Conservation (phyloP, 2,797 vertebrate species). For the Argentina silus region DNA sequence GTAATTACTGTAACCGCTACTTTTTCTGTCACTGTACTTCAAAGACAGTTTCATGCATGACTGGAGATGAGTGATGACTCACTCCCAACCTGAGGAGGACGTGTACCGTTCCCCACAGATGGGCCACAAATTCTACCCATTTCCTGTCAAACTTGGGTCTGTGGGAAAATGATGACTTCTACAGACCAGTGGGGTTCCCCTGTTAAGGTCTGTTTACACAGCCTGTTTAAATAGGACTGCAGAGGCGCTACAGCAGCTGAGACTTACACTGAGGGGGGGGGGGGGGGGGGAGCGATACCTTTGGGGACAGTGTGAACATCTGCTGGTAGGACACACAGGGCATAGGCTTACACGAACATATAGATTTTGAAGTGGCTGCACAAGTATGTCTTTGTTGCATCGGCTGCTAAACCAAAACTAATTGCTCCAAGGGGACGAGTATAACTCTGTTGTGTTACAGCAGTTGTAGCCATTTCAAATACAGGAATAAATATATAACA, state of each 20-base stretch:
- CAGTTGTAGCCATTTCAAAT: not conserved
- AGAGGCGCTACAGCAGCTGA: not conserved
- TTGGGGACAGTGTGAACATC: not conserved
- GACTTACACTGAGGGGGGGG: not conserved
- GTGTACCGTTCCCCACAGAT: not conserved
- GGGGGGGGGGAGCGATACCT: not conserved
- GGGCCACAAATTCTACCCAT: not conserved
- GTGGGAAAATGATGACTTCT: not conserved
- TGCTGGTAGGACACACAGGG: not conserved
- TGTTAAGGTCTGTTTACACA: not conserved
- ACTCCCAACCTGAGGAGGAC: not conserved
- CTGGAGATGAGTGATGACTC: not conserved
- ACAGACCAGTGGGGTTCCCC: not conserved
- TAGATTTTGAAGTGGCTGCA: not conserved
- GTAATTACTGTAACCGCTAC: not conserved
- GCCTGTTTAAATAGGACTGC: not conserved
- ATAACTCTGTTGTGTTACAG: not conserved
- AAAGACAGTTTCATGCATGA: not conserved
- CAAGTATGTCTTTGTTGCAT: not conserved
- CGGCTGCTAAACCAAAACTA: not conserved
- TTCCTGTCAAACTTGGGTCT: not conserved
- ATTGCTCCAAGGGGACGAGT: not conserved
- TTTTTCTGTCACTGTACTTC: not conserved
- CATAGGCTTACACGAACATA: not conserved
- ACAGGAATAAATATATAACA: not conserved